Conservation (phyloP, 1,140 invertebrate species). For the Camponotus floridanus region DNA sequence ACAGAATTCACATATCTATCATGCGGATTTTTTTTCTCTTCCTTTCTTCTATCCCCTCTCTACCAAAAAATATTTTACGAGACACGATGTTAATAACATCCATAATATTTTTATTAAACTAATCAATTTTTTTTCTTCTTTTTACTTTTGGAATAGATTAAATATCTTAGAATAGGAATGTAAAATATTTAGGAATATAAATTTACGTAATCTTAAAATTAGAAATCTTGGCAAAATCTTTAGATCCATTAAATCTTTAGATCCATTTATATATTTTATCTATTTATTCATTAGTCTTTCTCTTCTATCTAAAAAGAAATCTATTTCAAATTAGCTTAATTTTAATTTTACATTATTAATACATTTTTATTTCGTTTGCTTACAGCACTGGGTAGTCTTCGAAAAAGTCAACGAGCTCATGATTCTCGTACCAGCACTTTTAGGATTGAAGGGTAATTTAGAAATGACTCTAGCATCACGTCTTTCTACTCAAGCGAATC, state of each 20-base stretch:
- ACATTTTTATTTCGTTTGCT: neutral
- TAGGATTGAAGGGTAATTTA: conserved; percentile 98
- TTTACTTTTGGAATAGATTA: too few relatives aligned
- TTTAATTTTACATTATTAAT: neutral
- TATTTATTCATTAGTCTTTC: neutral
- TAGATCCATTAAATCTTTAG: neutral
- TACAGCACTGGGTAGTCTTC: conserved; percentile 95
- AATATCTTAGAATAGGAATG: neutral
- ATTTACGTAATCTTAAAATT: neutral
- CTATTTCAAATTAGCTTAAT: conserved; percentile 1
- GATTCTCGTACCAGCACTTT: conserved; percentile 97
- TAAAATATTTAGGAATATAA: neutral
- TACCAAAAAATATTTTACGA: conserved; percentile 10
- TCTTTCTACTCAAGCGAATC: conserved; percentile 95
- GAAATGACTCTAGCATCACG: conserved; percentile 99
- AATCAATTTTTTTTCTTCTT: neutral
- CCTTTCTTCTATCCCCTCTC: too few relatives aligned
- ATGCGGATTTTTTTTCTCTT: neutral
- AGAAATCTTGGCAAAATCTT: neutral
- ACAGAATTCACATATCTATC: neutral
- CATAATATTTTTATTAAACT: neutral
- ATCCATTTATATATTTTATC: neutral
- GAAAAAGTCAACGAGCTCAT: conserved; percentile 95
- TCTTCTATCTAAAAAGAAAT: neutral
- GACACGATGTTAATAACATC: neutral